phyloP scores from a whole-genome alignment of 2,888 invertebrate genomes.

The Limenitis camilla region DNA sequence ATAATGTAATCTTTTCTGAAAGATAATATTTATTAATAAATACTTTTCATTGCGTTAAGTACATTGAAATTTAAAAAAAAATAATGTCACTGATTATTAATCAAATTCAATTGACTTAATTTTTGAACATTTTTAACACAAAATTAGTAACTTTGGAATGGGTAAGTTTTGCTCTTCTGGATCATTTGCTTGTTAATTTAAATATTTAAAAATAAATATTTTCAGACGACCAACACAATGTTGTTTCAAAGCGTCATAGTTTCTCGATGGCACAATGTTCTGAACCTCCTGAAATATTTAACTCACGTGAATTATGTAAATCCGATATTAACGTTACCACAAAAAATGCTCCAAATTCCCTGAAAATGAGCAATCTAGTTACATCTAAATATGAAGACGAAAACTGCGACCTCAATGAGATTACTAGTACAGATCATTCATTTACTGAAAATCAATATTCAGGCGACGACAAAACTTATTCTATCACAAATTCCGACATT shows the following conservation, averaged over 20 bases:
- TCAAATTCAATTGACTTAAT: too few species aligned
- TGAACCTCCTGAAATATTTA: background rate
- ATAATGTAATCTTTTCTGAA: too few species aligned
- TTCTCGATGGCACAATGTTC: slow-evolving; percentile 25
- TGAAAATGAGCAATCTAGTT: background rate
- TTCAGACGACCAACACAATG: slow-evolving; percentile 8
- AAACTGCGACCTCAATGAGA: slow-evolving; percentile 4
- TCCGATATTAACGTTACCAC: slow-evolving; percentile 29
- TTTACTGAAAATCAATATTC: slow-evolving; percentile 18
- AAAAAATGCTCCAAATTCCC: background rate
- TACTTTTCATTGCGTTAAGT: too few species aligned
- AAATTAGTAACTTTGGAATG: too few species aligned
- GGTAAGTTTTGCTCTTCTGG: too few species aligned
- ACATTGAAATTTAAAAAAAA: too few species aligned
- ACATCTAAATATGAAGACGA: slow-evolving; percentile 34
- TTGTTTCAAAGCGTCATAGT: slow-evolving; percentile 32
- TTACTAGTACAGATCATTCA: slow-evolving; percentile 18
- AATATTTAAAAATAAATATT: background rate
- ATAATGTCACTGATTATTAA: too few species aligned
- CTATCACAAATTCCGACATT: slow-evolving; percentile 47
- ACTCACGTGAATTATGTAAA: slow-evolving; percentile 25
- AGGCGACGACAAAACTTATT: slow-evolving; percentile 22
- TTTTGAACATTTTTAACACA: too few species aligned
- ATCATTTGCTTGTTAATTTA: too few species aligned
- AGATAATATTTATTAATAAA: too few species aligned